Evolutionary conservation across 2,113 vertebrate species (phyloP), one percentile per base, ranked within the genome.

Genomic region (Lophochroa leadbeateri): DNA sequence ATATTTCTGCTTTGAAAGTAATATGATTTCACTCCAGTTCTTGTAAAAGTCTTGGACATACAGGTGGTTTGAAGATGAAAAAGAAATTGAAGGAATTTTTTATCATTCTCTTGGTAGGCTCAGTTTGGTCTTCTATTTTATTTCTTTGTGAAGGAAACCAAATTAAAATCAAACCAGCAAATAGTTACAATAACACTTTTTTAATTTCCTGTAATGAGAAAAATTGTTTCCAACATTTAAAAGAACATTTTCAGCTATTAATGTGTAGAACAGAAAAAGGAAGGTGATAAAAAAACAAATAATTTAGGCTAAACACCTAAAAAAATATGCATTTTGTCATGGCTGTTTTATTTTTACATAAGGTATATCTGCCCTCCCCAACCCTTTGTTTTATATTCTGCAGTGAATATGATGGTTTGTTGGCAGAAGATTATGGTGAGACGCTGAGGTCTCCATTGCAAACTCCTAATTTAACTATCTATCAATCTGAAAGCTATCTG

Each of bases 321-420:
- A 67, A n/a, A 16, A 0, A 39, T 14, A 10, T 11, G 8, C 2
- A 0, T 5, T 68, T 83, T 82, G 25, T 50, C 33, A 47, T 39
- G 17, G 17, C 8, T 19, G 8, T 58, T 61, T 57, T 24, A 4
- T 46, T 89, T 92, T 69, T 81, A n/a, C 28, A 31, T 49, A 31
- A 74, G 15, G 3, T 23, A 37, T 16, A 88, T 23, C 14, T 13
- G 2, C 3, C 2, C 0, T 69, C 17, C 12, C 2, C 21, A 81
- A 5, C 53, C 13, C 6, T 85, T 68, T 17, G 3, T 35, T 88
- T 95, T 65, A 49, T 25, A 57, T 2, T 25, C n/a, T 46, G 14
- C 8, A 67, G 18, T 47, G 13, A 80, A 35, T 28, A 44, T 47
- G 41, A n/a, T 61, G 24, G 8, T 37, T 58, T 65, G 17, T 53